A percentile compares a stretch with the other conserved stretches of the same genome.
Conservation (phyloP, 1,140 invertebrate species). For the Drosophila repleta region DNA sequence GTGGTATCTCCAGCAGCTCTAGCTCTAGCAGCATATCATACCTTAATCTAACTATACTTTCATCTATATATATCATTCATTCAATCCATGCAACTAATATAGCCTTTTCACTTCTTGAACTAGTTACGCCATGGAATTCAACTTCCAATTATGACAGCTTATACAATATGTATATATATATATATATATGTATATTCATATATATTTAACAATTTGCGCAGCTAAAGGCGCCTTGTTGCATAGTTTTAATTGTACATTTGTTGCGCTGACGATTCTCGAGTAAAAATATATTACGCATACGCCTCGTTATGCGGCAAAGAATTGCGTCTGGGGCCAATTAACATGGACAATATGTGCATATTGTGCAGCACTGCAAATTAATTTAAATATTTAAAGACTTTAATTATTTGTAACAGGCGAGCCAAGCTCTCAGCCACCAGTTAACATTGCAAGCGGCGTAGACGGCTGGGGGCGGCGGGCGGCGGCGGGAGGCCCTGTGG, state of each 20-base stretch:
- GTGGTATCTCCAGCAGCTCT: too few relatives aligned
- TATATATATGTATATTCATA: too few relatives aligned
- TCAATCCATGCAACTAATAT: too few relatives aligned
- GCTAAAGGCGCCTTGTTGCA: neutral
- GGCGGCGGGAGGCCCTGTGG: conserved; percentile 31
- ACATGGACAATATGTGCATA: conserved; percentile 43
- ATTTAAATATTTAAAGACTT: conserved; percentile 82
- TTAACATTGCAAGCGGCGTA: conserved; percentile 18
- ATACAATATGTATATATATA: too few relatives aligned
- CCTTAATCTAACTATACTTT: too few relatives aligned
- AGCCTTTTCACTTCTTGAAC: too few relatives aligned
- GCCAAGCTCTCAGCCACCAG: conserved; percentile 16
- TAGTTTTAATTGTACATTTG: conserved; percentile 29
- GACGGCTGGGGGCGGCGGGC: neutral
- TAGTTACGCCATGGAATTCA: too few relatives aligned
- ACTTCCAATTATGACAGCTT: too few relatives aligned
- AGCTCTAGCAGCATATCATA: too few relatives aligned
- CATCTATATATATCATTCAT: too few relatives aligned
- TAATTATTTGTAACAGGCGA: conserved; percentile 73
- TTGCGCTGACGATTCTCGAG: conserved; percentile 1
- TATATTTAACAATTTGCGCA: too few relatives aligned
- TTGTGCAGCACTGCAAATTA: conserved; percentile 69
- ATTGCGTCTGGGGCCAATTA: conserved; percentile 56
- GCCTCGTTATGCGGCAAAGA: conserved; percentile 13
- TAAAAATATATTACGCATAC: conserved; percentile 16